Evolutionary conservation across 2,888 invertebrate species (phyloP), one percentile per base, ranked within the genome.

Genomic region (Eumerus sabulonum): DNA sequence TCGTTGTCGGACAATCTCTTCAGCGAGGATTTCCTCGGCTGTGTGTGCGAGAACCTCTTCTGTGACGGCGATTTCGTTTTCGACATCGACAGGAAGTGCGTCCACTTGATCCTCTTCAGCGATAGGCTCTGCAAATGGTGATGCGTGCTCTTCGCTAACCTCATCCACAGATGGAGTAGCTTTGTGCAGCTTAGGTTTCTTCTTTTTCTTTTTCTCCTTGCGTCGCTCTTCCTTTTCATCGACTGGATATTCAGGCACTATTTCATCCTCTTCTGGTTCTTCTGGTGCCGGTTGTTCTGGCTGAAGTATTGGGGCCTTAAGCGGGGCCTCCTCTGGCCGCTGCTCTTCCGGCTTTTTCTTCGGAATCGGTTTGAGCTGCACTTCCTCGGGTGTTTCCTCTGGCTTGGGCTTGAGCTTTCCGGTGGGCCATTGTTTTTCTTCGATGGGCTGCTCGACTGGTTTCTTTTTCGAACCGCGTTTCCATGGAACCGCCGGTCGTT

Each of bases 341-440:
- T 85, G 85, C 1, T 87, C 82, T 54, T 87, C 86, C 12, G 84
- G 84, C 12, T 86, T 85, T 13, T 86, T 86, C 1, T 81, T 76
- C 45, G 89, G 88, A 82, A 89, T 88, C 9, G 89, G 89, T 63
- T 88, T 89, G 0, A 89, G 83, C 11, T 84, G 82, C 0, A 89
- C 87, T 27, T 90, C 89, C 64, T 89, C 89, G 12, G 90, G 90
- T 50, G 87, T 85, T 74, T 90, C 89, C 82, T 89, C 89, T 45
- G 89, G 88, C 74, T 90, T 87, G 1, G 89, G 89, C 50, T 86
- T 87, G 35, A 85, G 85, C 77, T 87, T 90, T 13, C 89, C 90
- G 44, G 85, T 87, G 0, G 89, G 88, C 87, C 86, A 86, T 71
- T 86, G 84, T 71, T 87, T 89, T 57, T 88, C 86, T 76, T 87